A percentile compares a stretch with the other conserved stretches of the same genome.
Conservation (phyloP, 2,888 invertebrate genomes). For the Norana najaformis region DNA sequence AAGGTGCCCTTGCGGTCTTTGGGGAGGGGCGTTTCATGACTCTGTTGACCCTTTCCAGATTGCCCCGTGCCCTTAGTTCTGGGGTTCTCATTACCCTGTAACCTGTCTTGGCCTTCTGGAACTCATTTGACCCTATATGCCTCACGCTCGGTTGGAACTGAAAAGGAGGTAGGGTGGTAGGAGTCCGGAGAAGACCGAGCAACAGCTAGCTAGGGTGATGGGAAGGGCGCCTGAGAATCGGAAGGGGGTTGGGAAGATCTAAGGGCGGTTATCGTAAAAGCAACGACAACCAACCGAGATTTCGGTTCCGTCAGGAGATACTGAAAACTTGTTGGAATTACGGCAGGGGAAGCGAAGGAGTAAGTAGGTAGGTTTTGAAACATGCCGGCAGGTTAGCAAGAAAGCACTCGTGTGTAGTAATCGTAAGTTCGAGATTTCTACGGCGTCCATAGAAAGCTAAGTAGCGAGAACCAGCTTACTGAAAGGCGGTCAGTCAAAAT, state of each 20-base stretch:
- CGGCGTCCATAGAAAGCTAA: no score
- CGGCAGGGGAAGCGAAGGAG: background rate
- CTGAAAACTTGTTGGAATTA: background rate
- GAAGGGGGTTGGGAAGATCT: background rate
- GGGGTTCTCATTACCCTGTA: background rate
- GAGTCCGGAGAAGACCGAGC: background rate
- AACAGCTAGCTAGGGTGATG: background rate
- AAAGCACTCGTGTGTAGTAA: background rate
- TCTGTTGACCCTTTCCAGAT: background rate
- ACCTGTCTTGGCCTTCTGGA: slow-evolving; percentile 3
- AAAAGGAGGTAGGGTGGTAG: background rate
- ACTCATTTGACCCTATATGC: slow-evolving; percentile 13
- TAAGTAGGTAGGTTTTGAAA: background rate
- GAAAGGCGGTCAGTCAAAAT: no score
- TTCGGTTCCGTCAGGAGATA: background rate
- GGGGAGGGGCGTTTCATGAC: background rate
- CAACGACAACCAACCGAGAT: background rate
- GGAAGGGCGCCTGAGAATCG: background rate
- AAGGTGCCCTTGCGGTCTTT: background rate
- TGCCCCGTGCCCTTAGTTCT: background rate
- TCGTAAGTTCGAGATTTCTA: no score
- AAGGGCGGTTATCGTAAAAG: background rate
- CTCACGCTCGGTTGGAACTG: background rate
- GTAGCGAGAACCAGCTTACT: no score
- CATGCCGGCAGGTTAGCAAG: background rate